Evolutionary conservation across 2,797 vertebrate species (phyloP).

Genomic region (Anableps anableps): DNA sequence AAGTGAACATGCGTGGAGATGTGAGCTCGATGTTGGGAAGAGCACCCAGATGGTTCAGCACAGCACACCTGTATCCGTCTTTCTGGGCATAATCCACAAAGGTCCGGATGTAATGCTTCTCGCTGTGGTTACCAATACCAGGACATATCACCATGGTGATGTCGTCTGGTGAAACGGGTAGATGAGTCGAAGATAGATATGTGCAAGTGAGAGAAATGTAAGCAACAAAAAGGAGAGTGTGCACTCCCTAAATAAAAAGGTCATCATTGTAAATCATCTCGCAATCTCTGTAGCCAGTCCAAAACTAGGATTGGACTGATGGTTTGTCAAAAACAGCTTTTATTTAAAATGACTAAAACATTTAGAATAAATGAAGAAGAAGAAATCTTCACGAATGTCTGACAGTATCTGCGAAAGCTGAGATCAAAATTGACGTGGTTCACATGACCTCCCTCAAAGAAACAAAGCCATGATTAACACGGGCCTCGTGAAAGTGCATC

Average conservation of each 20-base stretch:
- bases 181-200: constrained; percentile 16
- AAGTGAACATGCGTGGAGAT: constrained; percentile 98
- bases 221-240: constrained; percentile 6
- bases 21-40: constrained; percentile 97
- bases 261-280: constrained; percentile 12
- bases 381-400: neutral
- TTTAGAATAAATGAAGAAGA: neutral
- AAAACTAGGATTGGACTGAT: constrained; percentile 14
- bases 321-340: constrained; percentile 9
- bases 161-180: constrained; percentile 82
- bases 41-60: constrained; percentile 96
- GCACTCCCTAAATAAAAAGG: neutral
- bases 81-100: constrained; percentile 97
- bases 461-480: constrained; percentile 14
- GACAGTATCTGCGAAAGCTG: constrained; percentile 20
- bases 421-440: constrained; percentile 15
- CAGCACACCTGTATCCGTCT: constrained; percentile 94
- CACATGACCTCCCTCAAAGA: constrained; percentile 25
- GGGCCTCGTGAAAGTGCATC: neutral
- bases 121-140: constrained; percentile 98
- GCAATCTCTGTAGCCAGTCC: constrained; percentile 4
- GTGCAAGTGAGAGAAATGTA: constrained; percentile 26
- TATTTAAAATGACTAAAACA: constrained; percentile 12
- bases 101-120: constrained; percentile 98
- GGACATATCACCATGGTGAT: constrained; percentile 99